phyloP scores from a whole-genome alignment of 2,797 vertebrate genomes.

The Tamandua tetradactyla region DNA sequence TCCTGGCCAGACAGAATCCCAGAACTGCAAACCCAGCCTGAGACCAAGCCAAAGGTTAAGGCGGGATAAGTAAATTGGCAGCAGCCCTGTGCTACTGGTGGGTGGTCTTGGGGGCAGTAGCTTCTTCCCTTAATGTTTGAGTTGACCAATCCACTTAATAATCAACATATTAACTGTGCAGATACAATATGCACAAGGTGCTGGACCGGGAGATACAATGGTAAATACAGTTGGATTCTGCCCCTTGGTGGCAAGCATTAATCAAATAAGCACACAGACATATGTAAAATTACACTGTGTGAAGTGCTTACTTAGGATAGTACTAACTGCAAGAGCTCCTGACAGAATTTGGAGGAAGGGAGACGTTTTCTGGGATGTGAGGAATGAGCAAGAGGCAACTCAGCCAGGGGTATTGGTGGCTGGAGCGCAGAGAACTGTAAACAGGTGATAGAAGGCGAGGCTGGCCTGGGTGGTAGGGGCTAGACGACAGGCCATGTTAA shows the following conservation, averaged over 20 bases:
- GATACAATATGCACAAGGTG: not conserved
- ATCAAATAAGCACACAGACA: not conserved
- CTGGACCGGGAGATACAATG: fast-evolving
- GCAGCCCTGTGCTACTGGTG: not conserved
- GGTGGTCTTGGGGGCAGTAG: not conserved
- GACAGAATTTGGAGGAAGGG: not conserved
- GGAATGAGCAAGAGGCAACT: not conserved
- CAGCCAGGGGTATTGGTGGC: not conserved
- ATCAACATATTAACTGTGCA: not conserved
- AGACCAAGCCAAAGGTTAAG: not conserved
- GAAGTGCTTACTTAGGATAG: not conserved
- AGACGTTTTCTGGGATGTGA: not conserved
- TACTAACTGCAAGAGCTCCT: not conserved
- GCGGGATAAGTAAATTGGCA: too few relatives aligned
- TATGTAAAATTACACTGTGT: not conserved
- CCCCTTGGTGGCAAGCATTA: not conserved
- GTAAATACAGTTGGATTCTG: not conserved
- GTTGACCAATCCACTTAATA: not conserved
- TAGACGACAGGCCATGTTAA: not conserved
- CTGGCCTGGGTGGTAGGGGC: not conserved
- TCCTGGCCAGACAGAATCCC: not conserved
- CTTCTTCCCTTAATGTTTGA: not conserved
- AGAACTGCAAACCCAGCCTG: not conserved
- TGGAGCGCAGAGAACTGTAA: not conserved
- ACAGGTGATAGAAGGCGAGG: not conserved